These are phyloP conservation scores for Riparia riparia DNA, from an alignment of 2,113 vertebrate genomes.

Conservation along the genomic window DNA sequence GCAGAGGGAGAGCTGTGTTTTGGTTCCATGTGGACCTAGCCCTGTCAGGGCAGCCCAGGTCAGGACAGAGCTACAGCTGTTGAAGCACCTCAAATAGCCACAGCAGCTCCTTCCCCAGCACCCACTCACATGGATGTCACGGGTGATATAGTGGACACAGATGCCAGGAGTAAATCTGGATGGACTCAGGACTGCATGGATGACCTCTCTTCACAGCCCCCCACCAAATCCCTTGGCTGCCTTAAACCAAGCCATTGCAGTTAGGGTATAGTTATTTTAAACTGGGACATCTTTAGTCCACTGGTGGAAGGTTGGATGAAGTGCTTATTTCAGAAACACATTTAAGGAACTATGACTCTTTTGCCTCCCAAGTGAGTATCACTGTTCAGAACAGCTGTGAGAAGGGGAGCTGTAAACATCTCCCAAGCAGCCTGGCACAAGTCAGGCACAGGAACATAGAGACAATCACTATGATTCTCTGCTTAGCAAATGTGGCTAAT, in stretches of 20 bases:
- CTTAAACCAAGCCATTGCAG: background rate
- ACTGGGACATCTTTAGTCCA: accelerated
- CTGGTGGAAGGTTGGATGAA: background rate
- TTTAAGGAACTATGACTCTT: background rate
- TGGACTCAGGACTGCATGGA: background rate
- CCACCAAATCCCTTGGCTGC: accelerated
- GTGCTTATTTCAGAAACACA: background rate
- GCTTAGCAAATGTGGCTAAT: background rate
- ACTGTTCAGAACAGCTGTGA: background rate
- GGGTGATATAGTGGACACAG: background rate
- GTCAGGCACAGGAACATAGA: background rate
- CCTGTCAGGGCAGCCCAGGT: background rate
- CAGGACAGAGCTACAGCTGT: background rate
- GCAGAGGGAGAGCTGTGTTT: background rate
- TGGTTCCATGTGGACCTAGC: background rate
- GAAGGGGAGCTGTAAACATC: background rate
- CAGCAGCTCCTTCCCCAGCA: background rate
- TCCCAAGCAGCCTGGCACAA: background rate
- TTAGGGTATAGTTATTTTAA: background rate
- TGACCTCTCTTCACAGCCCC: background rate
- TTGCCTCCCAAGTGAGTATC: background rate
- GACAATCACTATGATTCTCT: background rate
- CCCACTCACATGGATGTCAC: accelerated
- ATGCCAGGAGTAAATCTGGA: background rate
- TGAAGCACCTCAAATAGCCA: background rate